Base-by-base conservation (phyloP, 2,888 invertebrate genomes). In the Calliopum simillimum region DNA sequence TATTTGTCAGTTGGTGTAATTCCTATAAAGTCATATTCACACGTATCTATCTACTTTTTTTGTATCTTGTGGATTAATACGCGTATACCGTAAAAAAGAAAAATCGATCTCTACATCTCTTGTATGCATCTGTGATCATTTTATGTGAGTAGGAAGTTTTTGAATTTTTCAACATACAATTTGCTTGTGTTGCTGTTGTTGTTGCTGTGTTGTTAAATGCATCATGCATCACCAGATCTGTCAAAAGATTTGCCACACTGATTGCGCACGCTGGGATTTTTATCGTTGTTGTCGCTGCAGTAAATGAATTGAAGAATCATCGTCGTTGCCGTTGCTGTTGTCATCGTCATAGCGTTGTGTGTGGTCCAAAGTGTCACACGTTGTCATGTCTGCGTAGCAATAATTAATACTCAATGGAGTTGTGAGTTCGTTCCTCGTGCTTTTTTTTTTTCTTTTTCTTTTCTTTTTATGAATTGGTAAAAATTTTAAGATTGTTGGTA, bases 321-420 rank as follows among this genome's bases (percentile, higher is more conserved):
- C 55, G 59, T 53, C 47, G 67, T 61, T 44, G n/a, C 69, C 62
- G 69, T 67, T 66, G 66, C 62, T 53, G 62, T 65, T 66, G 47
- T 68, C 66, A 67, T 70, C 66, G 59, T 69, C 47, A 66, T 78
- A 73, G 67, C 77, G 76, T 75, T 79, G 80, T 67, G 62, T 70
- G 70, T 80, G 80, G 78, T 76, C 76, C 73, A 78, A 77, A 33
- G 33, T 33, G 33, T 33, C 33, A 33, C 33, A 33, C 21, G 16
- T 41, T 44, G n/a, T 61, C 47, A 21, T 21, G 23, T 13, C 61
- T 44, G 23, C 23, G 43, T 46, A 44, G 14, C 47, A 43, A 61
- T 61, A 44, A 46, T 61, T 61, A 59, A 46, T 61, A 44, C 19
- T 61, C 61, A 46, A 43, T 61, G 61, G 46, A 61, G 61, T 61